Evolutionary conservation across 2,888 invertebrate species (phyloP), one percentile per base, ranked within the genome.

Genomic region (Archaeoteleia sp.): DNA sequence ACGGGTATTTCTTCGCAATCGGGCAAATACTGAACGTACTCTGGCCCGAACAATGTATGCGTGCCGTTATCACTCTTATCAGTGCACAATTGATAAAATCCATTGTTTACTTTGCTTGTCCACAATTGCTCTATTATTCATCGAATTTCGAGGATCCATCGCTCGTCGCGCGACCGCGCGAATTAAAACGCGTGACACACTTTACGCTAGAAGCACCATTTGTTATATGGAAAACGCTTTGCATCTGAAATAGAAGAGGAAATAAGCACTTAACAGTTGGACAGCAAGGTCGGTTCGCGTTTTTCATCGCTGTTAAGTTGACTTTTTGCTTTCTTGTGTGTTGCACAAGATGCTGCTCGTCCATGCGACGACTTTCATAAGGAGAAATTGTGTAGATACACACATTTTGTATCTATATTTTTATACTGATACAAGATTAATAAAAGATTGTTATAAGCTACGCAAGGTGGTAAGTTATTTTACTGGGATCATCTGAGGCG

Each of bases 211-310:
- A 34, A 45, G 8, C 30, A 13, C 48, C 49, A 40, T 25, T 65
- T 46, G 70, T 39, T 30, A 30, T 30, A 51, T 34, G 65, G 51
- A 71, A 63, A 57, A 45, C 49, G 54, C 67, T 84, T 81, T 80
- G 78, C 82, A 83, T 82, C 66, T 78, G 65, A 76, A 80, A 76
- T 76, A 74, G 69, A 80, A 78, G 78, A 82, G 81, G 79, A 82
- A 83, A 77, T 77, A 72, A 74, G 71, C 79, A 79, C 75, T 80
- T 75, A 70, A 51, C 74, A 74, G 71, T 54, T 49, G 48, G 48
- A 9, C 54, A 13, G 40, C 67, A 67, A 67, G 67, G 67, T 27
- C 60, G 68, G 25, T 30, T 23, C 13, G 45, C 60, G 60, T 62
- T 66, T 60, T 67, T 70, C 62, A 45, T 58, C 45, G 7, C 34